Conservation (phyloP, 2,113 vertebrate species). For the Esox niger region DNA sequence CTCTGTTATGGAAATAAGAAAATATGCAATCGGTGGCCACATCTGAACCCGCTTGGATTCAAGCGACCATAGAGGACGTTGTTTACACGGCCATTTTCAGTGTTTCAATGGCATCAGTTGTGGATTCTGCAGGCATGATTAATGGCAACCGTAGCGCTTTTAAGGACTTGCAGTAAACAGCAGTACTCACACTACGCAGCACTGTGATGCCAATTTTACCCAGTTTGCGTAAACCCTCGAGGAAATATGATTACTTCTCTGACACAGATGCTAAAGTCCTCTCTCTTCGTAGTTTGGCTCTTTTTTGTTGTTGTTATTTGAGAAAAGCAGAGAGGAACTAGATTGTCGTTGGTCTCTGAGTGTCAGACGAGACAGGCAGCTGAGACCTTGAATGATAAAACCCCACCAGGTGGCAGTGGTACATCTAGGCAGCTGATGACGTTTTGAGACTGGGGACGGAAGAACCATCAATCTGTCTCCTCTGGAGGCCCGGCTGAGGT, state of each 20-base stretch:
- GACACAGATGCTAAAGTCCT: not conserved
- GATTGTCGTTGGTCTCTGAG: too few species aligned
- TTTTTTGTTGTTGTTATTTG: not conserved
- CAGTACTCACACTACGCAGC: not conserved
- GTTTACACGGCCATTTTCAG: constrained; percentile 4
- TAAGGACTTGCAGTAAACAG: not conserved
- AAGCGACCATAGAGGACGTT: not conserved
- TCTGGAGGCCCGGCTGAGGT: too few species aligned
- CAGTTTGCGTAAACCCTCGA: not conserved
- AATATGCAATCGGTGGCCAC: not conserved
- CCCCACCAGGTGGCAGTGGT: not conserved
- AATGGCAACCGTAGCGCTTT: not conserved
- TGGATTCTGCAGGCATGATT: not conserved
- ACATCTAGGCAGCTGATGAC: not conserved
- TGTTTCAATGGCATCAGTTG: constrained; percentile 10
- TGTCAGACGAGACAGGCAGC: too few species aligned
- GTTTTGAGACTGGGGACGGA: too few species aligned
- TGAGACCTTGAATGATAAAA: too few species aligned
- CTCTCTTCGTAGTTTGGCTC: not conserved
- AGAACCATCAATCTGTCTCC: too few species aligned
- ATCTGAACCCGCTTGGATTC: constrained; percentile 3
- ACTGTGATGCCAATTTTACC: not conserved
- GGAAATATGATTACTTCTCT: not conserved
- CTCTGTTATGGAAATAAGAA: not conserved
- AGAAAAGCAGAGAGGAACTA: not conserved